Base-by-base conservation (phyloP, 92 coral and sea anemone species). In the Palythoa grandis region DNA sequence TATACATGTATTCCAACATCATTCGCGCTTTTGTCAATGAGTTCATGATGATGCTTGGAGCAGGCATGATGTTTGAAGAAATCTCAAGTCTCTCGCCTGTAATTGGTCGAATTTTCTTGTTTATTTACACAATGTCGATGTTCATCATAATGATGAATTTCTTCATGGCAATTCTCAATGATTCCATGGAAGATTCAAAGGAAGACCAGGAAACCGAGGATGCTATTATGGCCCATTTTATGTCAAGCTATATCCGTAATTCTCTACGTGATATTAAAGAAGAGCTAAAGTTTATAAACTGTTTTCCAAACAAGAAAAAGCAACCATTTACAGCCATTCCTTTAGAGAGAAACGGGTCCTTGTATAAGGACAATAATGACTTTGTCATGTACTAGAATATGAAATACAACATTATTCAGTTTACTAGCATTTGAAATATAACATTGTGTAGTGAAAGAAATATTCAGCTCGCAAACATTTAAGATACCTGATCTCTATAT, bases 41-140 rank as follows among this genome's bases (percentile, higher is more conserved):
- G 87, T 95, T 92, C 73, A 95, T 93, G 67, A 96, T 94, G 94
- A 85, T 92, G 16, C 91, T 96, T 12, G 98, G 98, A 3, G 89
- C 89, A 88, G 94, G 98, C 19, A 76, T 92, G 82, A 88, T 92
- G 67, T 96, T 91, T 74, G 90, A 88, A 16, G 92, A 92, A 12
- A 79, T 96, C 54, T 79, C 88, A 50, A 54, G 76, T 11, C 86
- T 88, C 60, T 65, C 88, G 75, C 92, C 90, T n/a, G 53, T 83
- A 11, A 54, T 96, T 25, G 98, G 98, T 2, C 98, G 98, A 0
- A 65, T 96, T 84, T 96, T 94, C 86, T 52, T 96, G 48, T 93
- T 96, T 60, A 13, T 89, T 19, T 96, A 91, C 82, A 89, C 90
- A 29, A 65, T 91, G 86, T 52, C 88, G 5, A 95, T 92, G 85